Conservation (phyloP, 2,888 invertebrate genomes). For the Agrochola lota region DNA sequence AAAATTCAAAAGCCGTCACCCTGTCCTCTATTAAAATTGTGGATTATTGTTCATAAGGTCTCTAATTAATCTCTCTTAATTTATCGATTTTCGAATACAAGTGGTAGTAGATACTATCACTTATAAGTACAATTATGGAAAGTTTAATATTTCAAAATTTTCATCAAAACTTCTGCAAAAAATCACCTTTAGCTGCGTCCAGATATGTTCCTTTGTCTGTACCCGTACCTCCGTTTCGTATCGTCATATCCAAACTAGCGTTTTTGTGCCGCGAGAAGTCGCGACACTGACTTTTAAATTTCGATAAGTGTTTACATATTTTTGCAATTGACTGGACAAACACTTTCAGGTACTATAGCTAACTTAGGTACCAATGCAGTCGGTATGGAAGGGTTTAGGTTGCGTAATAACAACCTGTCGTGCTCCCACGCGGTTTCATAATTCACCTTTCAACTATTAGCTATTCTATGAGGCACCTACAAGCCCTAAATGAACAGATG, state of each 20-base stretch:
- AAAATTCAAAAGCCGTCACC: neutral
- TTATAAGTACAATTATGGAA: too few relatives aligned
- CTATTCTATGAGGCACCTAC: constrained; percentile 79
- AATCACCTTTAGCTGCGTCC: too few relatives aligned
- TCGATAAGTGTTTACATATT: too few relatives aligned
- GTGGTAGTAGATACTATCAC: neutral
- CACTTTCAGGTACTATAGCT: neutral
- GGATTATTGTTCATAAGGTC: neutral
- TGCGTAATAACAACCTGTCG: constrained; percentile 67
- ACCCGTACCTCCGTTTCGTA: too few relatives aligned
- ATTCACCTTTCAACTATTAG: constrained; percentile 79
- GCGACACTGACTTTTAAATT: too few relatives aligned
- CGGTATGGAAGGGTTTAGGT: constrained; percentile 65
- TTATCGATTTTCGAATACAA: neutral
- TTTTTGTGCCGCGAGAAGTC: too few relatives aligned
- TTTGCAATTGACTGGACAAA: constrained; percentile 11
- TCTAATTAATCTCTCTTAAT: too few relatives aligned
- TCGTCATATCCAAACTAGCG: too few relatives aligned
- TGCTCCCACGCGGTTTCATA: constrained; percentile 78
- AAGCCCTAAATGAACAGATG: constrained; percentile 58
- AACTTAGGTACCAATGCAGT: constrained; percentile 49
- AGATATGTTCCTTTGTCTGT: too few relatives aligned
- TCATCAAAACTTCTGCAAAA: too few relatives aligned
- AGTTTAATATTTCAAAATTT: neutral
- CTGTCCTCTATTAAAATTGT: neutral